Conservation (phyloP, 2,113 vertebrate species). For the Phrynosoma blainvillii region DNA sequence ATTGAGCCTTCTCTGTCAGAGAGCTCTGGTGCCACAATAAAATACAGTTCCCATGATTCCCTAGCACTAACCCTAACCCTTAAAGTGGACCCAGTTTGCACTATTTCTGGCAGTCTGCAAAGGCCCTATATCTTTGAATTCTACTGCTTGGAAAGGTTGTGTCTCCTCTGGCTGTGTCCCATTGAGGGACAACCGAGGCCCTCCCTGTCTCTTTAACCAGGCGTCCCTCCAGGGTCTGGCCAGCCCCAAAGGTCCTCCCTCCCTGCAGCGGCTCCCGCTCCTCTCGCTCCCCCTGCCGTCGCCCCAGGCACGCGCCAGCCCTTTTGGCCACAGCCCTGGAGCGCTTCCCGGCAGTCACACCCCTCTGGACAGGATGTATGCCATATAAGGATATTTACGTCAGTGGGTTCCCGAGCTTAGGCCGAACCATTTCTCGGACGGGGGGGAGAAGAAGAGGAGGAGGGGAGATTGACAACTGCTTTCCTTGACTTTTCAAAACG, state of each 20-base stretch:
- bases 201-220: constrained; percentile 11
- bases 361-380: constrained; percentile 78
- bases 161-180: no score
- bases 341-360: constrained; percentile 79
- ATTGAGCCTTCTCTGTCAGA: no score
- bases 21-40: no score
- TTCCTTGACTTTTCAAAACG: not conserved
- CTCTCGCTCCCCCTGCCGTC: constrained; percentile 50
- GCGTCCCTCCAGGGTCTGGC: not conserved
- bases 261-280: not conserved
- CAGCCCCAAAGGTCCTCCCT: not conserved
- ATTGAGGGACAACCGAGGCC: no score
- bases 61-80: no score
- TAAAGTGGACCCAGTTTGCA: no score
- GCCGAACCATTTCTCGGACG: constrained; percentile 21
- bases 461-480: no score
- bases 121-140: no score
- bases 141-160: no score
- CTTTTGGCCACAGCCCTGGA: constrained; percentile 77
- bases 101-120: no score
- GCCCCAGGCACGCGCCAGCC: constrained; percentile 52
- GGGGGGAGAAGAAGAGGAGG: no score
- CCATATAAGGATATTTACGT: constrained; percentile 87
- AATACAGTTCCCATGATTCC: no score
- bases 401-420: constrained; percentile 79